A percentile compares a stretch with the other conserved stretches of the same genome.
These are phyloP conservation scores for Achroia grisella DNA, from an alignment of 1,140 invertebrate genomes.

Conservation along the genomic window DNA sequence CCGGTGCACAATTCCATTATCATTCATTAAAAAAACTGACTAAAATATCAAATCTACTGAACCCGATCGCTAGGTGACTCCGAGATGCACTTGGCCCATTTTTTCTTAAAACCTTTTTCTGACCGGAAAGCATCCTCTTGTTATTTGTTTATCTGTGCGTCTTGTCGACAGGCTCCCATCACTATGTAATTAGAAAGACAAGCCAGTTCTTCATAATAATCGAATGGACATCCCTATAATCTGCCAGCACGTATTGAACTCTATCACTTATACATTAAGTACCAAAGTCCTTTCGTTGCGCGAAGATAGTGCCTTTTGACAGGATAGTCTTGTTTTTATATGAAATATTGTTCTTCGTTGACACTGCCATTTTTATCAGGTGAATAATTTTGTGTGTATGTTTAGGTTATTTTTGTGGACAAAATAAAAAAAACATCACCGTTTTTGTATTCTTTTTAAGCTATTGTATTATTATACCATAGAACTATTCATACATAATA, in stretches of 20 bases:
- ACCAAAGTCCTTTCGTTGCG: not conserved
- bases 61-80: not conserved
- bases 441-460: no score
- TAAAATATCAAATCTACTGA: no score
- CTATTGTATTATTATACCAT: no score
- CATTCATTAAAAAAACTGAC: no score
- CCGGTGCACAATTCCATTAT: no score
- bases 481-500: no score
- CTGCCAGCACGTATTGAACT: not conserved
- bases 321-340: slow-evolving; percentile 26
- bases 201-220: slow-evolving; percentile 14
- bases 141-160: slow-evolving; percentile 41
- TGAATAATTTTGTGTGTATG: slow-evolving; percentile 13
- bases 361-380: slow-evolving; percentile 42
- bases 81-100: not conserved
- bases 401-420: not conserved
- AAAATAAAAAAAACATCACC: no score
- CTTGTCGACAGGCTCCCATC: slow-evolving; percentile 40
- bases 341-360: slow-evolving; percentile 51
- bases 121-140: slow-evolving; percentile 12
- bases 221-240: not conserved
- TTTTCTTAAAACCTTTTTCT: slow-evolving; percentile 7
- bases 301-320: slow-evolving; percentile 13
- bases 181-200: slow-evolving; percentile 52
- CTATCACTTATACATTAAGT: not conserved